phyloP scores from a whole-genome alignment of 2,888 invertebrate genomes.

The Eristalis tenax region DNA sequence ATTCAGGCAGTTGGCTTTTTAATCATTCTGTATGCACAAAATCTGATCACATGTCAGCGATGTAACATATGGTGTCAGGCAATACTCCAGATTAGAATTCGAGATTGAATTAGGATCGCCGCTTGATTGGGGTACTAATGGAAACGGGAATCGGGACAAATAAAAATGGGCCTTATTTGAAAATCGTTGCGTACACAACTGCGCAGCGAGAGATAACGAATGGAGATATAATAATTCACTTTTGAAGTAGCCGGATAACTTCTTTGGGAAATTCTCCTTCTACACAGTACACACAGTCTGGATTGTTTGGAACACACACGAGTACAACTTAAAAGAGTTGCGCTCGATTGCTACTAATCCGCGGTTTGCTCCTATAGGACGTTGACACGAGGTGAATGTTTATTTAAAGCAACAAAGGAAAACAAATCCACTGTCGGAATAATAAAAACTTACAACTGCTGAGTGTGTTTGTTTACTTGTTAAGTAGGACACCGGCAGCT shows the following conservation, averaged over 20 bases:
- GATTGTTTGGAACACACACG: background rate
- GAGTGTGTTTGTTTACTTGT: background rate
- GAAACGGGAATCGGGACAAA: background rate
- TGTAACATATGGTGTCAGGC: background rate
- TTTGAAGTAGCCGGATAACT: background rate
- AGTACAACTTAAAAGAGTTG: background rate
- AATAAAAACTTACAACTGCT: background rate
- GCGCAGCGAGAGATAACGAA: background rate
- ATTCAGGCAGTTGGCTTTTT: background rate
- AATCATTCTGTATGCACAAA: constrained; percentile 5
- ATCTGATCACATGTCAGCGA: background rate
- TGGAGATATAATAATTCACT: background rate
- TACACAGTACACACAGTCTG: background rate
- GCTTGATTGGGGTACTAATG: background rate
- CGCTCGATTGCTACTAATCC: background rate
- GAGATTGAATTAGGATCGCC: background rate
- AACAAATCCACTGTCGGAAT: background rate
- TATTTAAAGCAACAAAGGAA: background rate
- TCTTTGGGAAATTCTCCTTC: background rate
- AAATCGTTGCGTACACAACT: background rate
- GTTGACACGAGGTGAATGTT: background rate
- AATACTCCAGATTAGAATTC: constrained; percentile 6
- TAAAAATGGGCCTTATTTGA: background rate
- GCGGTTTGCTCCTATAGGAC: background rate
- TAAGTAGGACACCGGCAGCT: background rate